phyloP scores from a whole-genome alignment of 2,113 vertebrate species.

The Thamnophis sirtalis region DNA sequence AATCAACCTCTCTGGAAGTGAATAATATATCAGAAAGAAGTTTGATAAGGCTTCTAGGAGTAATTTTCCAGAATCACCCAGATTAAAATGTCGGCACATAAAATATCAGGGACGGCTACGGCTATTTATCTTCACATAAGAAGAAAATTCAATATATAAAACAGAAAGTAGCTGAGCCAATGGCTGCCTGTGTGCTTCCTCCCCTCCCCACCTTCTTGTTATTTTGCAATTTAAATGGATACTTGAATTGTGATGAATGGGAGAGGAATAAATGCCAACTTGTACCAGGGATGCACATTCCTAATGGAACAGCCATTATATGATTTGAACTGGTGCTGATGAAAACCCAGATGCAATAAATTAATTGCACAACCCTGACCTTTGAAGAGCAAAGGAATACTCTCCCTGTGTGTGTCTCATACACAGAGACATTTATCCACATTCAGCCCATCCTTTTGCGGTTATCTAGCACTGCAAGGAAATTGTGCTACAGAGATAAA shows the following conservation, averaged over 20 bases:
- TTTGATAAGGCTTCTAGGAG: constrained; percentile 40
- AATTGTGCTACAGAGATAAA: background rate
- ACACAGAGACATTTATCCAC: background rate
- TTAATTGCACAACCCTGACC: background rate
- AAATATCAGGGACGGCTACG: constrained; percentile 14
- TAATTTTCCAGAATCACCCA: constrained; percentile 38
- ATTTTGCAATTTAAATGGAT: background rate
- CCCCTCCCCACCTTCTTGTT: fast-evolving
- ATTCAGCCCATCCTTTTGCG: background rate
- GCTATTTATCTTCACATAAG: background rate
- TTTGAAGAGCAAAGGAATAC: background rate
- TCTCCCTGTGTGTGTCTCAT: background rate
- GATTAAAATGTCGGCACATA: constrained; percentile 43
- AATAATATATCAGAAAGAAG: constrained; percentile 29
- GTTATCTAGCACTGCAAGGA: background rate
- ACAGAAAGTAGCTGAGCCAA: background rate
- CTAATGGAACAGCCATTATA: background rate
- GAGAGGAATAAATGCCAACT: background rate
- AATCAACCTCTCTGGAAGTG: constrained; percentile 30
- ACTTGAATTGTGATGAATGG: background rate
- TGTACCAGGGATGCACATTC: constrained; percentile 1
- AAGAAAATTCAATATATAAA: background rate
- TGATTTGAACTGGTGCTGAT: background rate
- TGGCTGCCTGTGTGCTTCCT: background rate
- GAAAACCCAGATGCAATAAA: background rate